Conservation (phyloP, 2,113 vertebrate species). For the Nothobranchius kuhntae region DNA sequence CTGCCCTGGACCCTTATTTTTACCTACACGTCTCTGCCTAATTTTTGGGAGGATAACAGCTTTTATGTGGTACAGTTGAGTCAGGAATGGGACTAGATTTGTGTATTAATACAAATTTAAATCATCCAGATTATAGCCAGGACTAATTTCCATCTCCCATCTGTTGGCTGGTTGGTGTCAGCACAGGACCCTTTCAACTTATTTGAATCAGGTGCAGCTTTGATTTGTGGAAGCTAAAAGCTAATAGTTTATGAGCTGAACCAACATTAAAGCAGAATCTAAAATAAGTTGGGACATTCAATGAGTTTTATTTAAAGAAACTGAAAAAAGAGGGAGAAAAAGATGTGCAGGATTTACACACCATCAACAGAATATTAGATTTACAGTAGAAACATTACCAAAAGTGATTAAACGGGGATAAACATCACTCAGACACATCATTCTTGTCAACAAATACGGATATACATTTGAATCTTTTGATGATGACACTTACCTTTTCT, state of each 20-base stretch:
- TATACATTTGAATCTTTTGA: background rate
- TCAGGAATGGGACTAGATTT: too few relatives aligned
- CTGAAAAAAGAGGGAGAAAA: background rate
- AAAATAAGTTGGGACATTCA: background rate
- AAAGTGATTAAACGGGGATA: background rate
- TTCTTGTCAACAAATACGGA: background rate
- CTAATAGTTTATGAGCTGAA: too few relatives aligned
- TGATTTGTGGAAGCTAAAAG: background rate
- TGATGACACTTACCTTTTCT: slow-evolving; percentile 92
- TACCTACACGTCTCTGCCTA: background rate
- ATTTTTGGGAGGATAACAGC: background rate
- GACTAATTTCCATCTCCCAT: too few relatives aligned
- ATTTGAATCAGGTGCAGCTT: background rate
- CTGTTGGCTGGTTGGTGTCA: too few relatives aligned
- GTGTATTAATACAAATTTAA: too few relatives aligned
- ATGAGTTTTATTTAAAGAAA: background rate
- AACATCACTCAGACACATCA: background rate
- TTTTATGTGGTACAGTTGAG: too few relatives aligned
- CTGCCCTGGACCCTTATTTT: too few relatives aligned
- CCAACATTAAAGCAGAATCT: background rate
- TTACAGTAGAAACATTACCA: background rate
- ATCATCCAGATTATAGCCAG: too few relatives aligned
- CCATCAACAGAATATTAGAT: background rate
- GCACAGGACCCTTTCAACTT: too few relatives aligned
- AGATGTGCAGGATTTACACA: background rate